Evolutionary conservation across 2,113 vertebrate species (phyloP).

Genomic region (Ophiodon elongatus): DNA sequence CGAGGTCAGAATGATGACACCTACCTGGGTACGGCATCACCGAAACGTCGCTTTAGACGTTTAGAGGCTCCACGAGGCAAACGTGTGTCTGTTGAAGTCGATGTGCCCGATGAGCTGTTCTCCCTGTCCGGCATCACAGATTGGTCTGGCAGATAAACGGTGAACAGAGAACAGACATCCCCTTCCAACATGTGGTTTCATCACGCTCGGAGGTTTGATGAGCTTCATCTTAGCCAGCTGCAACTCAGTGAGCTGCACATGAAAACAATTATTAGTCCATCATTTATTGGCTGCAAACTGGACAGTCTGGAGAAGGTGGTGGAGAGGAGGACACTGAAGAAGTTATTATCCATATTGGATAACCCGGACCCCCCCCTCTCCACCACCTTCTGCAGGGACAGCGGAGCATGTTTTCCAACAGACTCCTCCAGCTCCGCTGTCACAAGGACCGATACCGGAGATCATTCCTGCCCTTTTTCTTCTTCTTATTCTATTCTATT

Average conservation of each 20-base stretch:
- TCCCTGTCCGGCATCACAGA: background rate
- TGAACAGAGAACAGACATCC: background rate
- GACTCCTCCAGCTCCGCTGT: no score
- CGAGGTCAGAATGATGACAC: background rate
- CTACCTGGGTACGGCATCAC: no score
- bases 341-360: no score
- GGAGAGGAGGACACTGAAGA: no score
- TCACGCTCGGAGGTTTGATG: background rate
- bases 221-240: slow-evolving; percentile 1
- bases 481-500: no score
- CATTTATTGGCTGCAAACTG: no score
- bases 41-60: background rate
- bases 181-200: background rate
- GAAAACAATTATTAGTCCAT: background rate
- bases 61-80: background rate
- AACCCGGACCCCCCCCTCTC: no score
- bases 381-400: no score
- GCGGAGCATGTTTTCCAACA: no score
- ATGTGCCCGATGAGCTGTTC: background rate
- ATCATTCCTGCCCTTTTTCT: no score
- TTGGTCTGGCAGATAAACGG: background rate
- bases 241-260: background rate
- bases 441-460: no score
- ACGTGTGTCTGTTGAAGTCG: background rate
- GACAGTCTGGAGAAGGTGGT: no score